Evolutionary conservation across 1,140 invertebrate species (phyloP).

Genomic region (Drosophila ironensis): DNA sequence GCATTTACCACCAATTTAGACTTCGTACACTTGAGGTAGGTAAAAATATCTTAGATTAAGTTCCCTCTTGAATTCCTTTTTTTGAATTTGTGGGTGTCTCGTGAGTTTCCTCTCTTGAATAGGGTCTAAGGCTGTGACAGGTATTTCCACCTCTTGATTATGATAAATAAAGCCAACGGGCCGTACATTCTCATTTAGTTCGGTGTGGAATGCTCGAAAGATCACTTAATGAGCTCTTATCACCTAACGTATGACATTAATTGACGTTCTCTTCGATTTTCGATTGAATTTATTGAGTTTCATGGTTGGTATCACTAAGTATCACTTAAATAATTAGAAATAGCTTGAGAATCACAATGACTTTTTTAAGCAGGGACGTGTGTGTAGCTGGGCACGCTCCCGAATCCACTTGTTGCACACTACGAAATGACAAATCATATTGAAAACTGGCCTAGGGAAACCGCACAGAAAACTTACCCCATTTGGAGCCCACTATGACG

Average conservation of each 20-base stretch:
- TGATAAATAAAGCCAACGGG: conserved; percentile 21
- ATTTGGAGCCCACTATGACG: conserved; percentile 97
- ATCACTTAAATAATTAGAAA: conserved; percentile 1
- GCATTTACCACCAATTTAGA: too few species aligned
- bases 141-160: neutral
- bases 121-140: too few species aligned
- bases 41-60: too few species aligned
- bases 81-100: too few species aligned
- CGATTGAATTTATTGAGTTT: conserved; percentile 27
- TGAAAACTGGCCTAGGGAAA: too few species aligned
- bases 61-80: too few species aligned
- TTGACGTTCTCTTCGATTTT: conserved; percentile 15
- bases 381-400: conserved; percentile 86
- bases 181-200: neutral
- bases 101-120: too few species aligned
- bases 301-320: conserved; percentile 1
- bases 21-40: too few species aligned
- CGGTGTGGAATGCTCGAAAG: neutral
- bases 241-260: neutral
- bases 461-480: conserved; percentile 92
- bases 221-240: conserved; percentile 7
- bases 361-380: conserved; percentile 45
- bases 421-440: conserved; percentile 64
- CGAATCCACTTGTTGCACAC: conserved; percentile 99
- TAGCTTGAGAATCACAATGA: conserved; percentile 22